Evolutionary conservation across 2,113 vertebrate genomes (phyloP).

Genomic region (human): GRCh38 chr5:119999001-119999500

Average conservation of each 20-base stretch:
- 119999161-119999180: not conserved
- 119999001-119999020: not conserved
- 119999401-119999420: constrained; percentile 25
- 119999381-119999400: not conserved
- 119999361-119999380: not conserved
- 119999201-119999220: not conserved
- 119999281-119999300: not conserved
- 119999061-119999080: not conserved
- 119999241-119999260: not conserved
- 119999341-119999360: not conserved
- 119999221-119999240: constrained; percentile 48
- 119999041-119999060: not conserved
- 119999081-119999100: not conserved
- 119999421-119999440: not conserved
- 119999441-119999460: not conserved
- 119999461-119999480: not conserved
- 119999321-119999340: not conserved
- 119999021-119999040: not conserved
- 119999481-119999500: not conserved
- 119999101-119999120: not conserved
- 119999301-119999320: not conserved
- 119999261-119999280: constrained; percentile 13
- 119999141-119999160: not conserved
- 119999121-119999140: not conserved
- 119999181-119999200: not conserved